Evolutionary conservation across 1,140 invertebrate species (phyloP), one percentile per base, ranked within the genome.

Genomic region (Anagrus nilaparvatae): DNA sequence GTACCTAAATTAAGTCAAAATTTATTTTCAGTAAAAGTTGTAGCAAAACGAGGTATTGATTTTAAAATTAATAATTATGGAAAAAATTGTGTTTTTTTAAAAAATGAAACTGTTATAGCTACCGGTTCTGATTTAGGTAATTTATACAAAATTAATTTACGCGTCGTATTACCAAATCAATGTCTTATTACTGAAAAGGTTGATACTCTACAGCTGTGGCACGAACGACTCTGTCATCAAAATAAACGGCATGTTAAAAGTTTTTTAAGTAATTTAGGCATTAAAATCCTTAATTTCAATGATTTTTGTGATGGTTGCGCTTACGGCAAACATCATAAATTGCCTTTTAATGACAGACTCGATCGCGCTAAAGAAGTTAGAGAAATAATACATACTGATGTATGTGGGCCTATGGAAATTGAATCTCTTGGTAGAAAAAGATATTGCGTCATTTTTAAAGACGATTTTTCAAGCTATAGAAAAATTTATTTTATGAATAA

Each of bases 341-440:
- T 41, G 20, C 34, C 16, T 23, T 27, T 49, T 33, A n/a, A 35
- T 29, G 30, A 25, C 10, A 39, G 18, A 21, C 14, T 31, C 8
- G 16, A 35, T 19, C 38, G 35, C 9, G 21, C 30, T 24, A 25
- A 9, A 4, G 44, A 43, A 37, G 31, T 43, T 36, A 40, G 53
- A 9, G 52, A 56, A 32, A 36, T 49, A 4, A 20, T 49, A 9
- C 24, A 49, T 43, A 27, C 21, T 19, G 42, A 47, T 19, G 16
- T 49, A n/a, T 47, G 47, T 18, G 44, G 50, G 0, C 47, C 41
- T 2, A 52, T 49, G 44, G 18, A 52, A 10, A 16, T 32, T 5
- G 34, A 49, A 27, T 60, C 60, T 8, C 28, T 55, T n/a, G 48
- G 49, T 10, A 51, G 53, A 6, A 28, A 43, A 7, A 41, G 46